Conservation (phyloP, 1,140 invertebrate species). For the Helicoverpa armigera region DNA sequence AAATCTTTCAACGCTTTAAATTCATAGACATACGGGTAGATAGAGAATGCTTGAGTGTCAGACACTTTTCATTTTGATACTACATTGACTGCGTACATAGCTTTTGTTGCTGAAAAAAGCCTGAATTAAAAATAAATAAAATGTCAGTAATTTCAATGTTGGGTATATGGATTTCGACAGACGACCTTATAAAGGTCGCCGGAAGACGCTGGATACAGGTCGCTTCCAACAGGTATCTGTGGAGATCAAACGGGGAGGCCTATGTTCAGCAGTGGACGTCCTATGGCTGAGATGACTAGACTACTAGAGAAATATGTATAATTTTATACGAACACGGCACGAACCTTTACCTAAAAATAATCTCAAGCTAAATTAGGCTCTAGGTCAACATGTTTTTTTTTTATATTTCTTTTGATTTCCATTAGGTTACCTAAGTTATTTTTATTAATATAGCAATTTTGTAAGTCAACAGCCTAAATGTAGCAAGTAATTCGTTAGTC, state of each 20-base stretch:
- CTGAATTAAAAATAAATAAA: background rate
- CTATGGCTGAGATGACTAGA: too few relatives aligned
- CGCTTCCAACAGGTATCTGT: too few relatives aligned
- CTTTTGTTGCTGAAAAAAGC: background rate
- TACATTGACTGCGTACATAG: background rate
- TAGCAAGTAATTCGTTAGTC: slow-evolving; percentile 42
- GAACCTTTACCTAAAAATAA: background rate
- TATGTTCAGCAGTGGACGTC: too few relatives aligned
- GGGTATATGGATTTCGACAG: too few relatives aligned
- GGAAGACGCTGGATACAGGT: too few relatives aligned
- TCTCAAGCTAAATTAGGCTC: background rate
- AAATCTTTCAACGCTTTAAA: slow-evolving; percentile 47
- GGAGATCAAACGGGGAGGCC: too few relatives aligned
- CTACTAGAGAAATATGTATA: too few relatives aligned
- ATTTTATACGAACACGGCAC: too few relatives aligned
- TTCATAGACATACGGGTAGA: slow-evolving; percentile 5
- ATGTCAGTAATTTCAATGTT: background rate
- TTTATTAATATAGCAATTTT: background rate
- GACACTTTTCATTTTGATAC: background rate
- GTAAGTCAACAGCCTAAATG: slow-evolving; percentile 35
- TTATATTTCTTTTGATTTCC: background rate
- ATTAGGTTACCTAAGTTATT: slow-evolving; percentile 24
- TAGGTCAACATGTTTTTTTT: background rate
- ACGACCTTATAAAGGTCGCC: too few relatives aligned
- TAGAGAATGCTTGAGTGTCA: slow-evolving; percentile 2